Evolutionary conservation across 2,113 vertebrate species (phyloP), one percentile per base, ranked within the genome.

Genomic region (Cheirogaleus medius): DNA sequence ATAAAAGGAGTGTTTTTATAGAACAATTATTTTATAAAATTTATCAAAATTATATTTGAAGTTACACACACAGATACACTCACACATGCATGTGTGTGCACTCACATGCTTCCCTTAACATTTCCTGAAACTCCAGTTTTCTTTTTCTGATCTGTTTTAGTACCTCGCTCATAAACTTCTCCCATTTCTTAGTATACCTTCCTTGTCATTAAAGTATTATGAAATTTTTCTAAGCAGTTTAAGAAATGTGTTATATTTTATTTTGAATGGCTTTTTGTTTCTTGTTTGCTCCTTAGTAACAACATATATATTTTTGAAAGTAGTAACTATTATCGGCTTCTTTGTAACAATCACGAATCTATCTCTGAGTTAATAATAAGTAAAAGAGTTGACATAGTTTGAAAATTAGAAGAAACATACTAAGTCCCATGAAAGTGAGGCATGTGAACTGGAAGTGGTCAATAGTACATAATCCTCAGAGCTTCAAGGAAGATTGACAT

Each of bases 351-450:
- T 74, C 69, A 47, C 39, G 64, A 68, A 18, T 84, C 11, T 87
- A 47, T 64, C 15, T n/a, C 27, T 34, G 6, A 25, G 21, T 21
- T 60, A 49, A 13, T 83, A 14, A 23, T 74, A 86, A 96, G 13
- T 74, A 69, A 91, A 76, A 89, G 23, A 78, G 21, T 87, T 66
- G n/a, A 87, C 3, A 81, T 39, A 69, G 21, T 86, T 87, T 73
- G 39, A 94, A 97, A 92, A 87, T 90, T 49, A 81, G 11, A 91
- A 97, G 66, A 83, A 34, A 83, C 69, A 71, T 64, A 78, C 69
- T 83, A 84, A 87, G 42, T 60, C 21, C 25, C 5, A 34, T 66
- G 34, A 86, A 80, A 93, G 34, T n/a, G 44, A 90, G 23, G 37
- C 39, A 52, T 44, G 23, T 69, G 23, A 80, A 95, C 11, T 54